A percentile compares a stretch with the other conserved stretches of the same genome.
phyloP scores from a whole-genome alignment of 2,888 invertebrate species.

The Eugnorisma glareosa region DNA sequence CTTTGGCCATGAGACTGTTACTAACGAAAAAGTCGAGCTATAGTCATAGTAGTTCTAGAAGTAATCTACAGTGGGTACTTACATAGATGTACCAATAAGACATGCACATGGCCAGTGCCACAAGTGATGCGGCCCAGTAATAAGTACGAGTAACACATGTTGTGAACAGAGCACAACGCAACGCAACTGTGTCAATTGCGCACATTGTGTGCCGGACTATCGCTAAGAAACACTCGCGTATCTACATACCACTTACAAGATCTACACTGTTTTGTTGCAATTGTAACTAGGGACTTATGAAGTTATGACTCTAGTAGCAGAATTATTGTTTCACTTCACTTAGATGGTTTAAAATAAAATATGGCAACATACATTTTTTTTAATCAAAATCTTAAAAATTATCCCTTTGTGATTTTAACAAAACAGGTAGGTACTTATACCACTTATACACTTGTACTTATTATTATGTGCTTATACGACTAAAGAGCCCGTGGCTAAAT shows the following conservation, averaged over 20 bases:
- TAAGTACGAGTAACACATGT: conserved; percentile 55
- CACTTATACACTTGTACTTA: too few relatives aligned
- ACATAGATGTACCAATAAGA: neutral
- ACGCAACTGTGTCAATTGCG: conserved; percentile 60
- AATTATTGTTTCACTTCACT: neutral
- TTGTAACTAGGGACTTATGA: neutral
- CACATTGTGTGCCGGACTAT: conserved; percentile 47
- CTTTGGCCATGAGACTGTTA: neutral
- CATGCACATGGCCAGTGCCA: conserved; percentile 9
- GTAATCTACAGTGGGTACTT: neutral
- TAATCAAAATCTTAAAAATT: neutral
- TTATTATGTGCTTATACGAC: neutral
- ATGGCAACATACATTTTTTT: too few relatives aligned
- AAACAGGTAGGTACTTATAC: too few relatives aligned
- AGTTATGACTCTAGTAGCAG: neutral
- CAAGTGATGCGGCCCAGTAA: conserved; percentile 42
- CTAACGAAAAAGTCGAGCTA: neutral
- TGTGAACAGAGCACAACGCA: conserved; percentile 42
- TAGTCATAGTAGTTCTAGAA: neutral
- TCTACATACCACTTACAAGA: conserved; percentile 37
- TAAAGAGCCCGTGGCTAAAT: neutral
- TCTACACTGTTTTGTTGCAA: conserved; percentile 27
- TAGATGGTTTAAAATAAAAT: too few relatives aligned
- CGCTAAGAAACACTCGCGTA: conserved; percentile 49
- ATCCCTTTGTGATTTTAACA: neutral